Evolutionary conservation across 23 tunicate species (phyloP), one percentile per base, ranked within the genome.

Genomic region (Botrylloides violaceus): DNA sequence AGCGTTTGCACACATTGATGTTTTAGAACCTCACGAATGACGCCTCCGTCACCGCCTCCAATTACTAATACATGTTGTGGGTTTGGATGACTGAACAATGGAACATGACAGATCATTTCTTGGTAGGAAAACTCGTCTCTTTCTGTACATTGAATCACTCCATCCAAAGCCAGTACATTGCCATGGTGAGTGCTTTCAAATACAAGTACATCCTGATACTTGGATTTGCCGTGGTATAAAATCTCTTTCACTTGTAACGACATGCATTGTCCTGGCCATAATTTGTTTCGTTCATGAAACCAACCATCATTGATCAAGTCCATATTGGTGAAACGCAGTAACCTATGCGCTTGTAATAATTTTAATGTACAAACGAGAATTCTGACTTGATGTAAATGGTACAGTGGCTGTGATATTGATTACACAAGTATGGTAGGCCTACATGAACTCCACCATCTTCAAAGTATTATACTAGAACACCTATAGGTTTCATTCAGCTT

Each of bases 251-350:
- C 90, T 66, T 72, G 36, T 53, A 90, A 50, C 2, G 90, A 90
- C 97, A 90, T 83, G 70, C 97, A 90, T 49, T 90, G 97, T 3
- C 97, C 97, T 33, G 97, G 90, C 97, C 97, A 90, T 20, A 90
- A 74, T 18, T 72, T 25, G 47, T 79, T 90, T 59, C 79, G 18
- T 64, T 90, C 97, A 78, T 84, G 87, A 79, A 90, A 90, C 97
- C 97, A 90, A 39, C 76, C 76, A 27, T 59, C 39, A 36, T 83
- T 66, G 6, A 90, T 31, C 29, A 71, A 58, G 32, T 83, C 85
- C 97, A 90, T 90, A 12, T 63, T 63, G 62, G n/a, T n/a, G n/a
- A n/a, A n/a, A n/a, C n/a, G n/a, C n/a, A n/a, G n/a, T n/a, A n/a
- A n/a, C n/a, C n/a, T n/a, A n/a, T n/a, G n/a, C n/a, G n/a, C n/a